Base-by-base conservation (phyloP, 2,888 invertebrate genomes). In the Amphipyra berbera region DNA sequence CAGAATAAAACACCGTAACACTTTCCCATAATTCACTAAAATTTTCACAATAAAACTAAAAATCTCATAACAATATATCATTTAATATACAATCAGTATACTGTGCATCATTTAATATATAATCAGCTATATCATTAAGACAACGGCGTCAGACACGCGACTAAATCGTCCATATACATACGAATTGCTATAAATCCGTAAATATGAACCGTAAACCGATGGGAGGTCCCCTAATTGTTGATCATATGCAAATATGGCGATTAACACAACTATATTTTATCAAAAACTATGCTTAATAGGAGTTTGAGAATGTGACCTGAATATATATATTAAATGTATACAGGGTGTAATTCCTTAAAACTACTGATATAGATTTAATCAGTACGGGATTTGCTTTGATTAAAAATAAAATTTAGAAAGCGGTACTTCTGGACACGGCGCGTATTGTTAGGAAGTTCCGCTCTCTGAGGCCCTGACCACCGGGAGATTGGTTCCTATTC, bases 221-320 rank as follows among this genome's bases (percentile, higher is more conserved):
- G 89, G 92, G 92, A 84, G 92, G 92, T 88, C 91, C 80, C 82
- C 90, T 92, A 92, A 93, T 92, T 92, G 86, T 88, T 88, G 90
- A 89, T 89, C 79, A 85, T 90, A 92, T 92, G 90, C 90, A 90
- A 88, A 91, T 87, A 86, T 85, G 79, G 72, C 77, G 73, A 82
- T 83, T 81, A 87, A 87, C 85, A 81, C 79, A 80, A 83, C 76
- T 71, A 77, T 79, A 79, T 69, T 56, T 77, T 67, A 75, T 68
- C 37, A 64, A 49, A 48, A 78, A 65, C 71, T 61, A 64, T 64
- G 61, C 30, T 59, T 74, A 61, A 63, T 53, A 61, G 48, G 53
- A 54, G 52, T 64, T 38, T 47, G 44, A 37, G 14, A 49, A 30
- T 30, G 30, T 30, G 6, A 30, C 6, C 6, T 30, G 30, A 30